Conservation (phyloP, 1,140 invertebrate species). For the Steinernema khuongi region DNA sequence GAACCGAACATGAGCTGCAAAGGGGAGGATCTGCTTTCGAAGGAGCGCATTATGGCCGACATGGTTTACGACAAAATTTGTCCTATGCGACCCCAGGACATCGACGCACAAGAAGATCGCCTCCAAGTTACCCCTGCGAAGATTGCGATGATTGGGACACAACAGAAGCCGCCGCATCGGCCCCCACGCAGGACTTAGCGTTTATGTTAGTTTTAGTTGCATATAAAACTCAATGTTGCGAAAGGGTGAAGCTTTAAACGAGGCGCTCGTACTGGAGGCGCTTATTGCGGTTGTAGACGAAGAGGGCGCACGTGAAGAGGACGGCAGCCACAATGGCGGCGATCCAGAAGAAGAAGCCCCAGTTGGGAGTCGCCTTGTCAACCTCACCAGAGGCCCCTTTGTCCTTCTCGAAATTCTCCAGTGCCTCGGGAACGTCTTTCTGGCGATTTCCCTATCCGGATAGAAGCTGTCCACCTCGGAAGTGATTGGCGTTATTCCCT, state of each 20-base stretch:
- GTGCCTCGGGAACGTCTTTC: background rate
- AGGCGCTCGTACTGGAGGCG: background rate
- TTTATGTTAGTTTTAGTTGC: too few species aligned
- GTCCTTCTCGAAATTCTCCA: background rate
- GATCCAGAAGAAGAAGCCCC: conserved; percentile 8
- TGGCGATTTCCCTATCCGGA: background rate
- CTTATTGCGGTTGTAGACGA: background rate
- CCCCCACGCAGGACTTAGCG: too few species aligned
- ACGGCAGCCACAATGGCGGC: background rate
- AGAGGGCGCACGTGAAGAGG: conserved; percentile 4
- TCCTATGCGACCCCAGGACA: too few species aligned
- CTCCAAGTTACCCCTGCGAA: too few species aligned
- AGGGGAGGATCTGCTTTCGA: background rate
- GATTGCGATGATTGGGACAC: too few species aligned
- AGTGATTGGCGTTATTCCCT: background rate
- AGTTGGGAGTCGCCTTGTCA: background rate
- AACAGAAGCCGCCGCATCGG: too few species aligned
- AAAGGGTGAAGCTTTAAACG: too few species aligned
- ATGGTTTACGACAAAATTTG: background rate
- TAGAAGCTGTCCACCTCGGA: background rate
- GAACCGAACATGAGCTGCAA: background rate
- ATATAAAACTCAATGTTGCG: too few species aligned
- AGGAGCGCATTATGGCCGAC: background rate
- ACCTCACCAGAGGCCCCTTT: background rate
- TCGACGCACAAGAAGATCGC: too few species aligned